Conservation (phyloP, 2,113 vertebrate genomes). For the Charadrius vociferus region DNA sequence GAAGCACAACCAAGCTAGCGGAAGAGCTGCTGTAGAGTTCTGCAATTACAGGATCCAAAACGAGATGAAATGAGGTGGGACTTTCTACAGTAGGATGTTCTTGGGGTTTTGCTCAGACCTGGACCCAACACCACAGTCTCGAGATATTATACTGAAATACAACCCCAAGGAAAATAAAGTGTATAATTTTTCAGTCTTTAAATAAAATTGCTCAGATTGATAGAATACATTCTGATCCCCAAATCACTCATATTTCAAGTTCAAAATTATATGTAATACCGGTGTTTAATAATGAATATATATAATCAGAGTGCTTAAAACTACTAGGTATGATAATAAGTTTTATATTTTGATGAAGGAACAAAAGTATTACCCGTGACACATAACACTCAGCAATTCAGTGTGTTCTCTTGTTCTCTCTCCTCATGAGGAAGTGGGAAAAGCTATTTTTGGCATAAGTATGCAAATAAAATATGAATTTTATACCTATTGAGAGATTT, state of each 20-base stretch:
- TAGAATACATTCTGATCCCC: not conserved
- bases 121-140: not conserved
- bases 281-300: not conserved
- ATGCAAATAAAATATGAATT: not conserved
- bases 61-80: not conserved
- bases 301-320: not conserved
- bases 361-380: not conserved
- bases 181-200: not conserved
- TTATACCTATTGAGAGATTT: not conserved
- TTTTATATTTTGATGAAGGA: not conserved
- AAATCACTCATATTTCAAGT: not conserved
- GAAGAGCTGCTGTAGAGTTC: not conserved
- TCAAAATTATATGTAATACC: not conserved
- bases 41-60: not conserved
- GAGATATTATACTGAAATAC: not conserved
- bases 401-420: not conserved
- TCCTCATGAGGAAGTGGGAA: not conserved
- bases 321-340: not conserved
- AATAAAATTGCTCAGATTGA: not conserved
- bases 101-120: not conserved
- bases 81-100: fast-evolving
- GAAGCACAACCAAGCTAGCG: not conserved
- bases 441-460: not conserved
- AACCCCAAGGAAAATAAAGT: not conserved
- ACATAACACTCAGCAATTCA: not conserved